Percentiles rank a stretch among this genome's conserved stretches.
Evolutionary conservation across 2,113 vertebrate genomes (phyloP).

Genomic region (Elephas maximus): DNA sequence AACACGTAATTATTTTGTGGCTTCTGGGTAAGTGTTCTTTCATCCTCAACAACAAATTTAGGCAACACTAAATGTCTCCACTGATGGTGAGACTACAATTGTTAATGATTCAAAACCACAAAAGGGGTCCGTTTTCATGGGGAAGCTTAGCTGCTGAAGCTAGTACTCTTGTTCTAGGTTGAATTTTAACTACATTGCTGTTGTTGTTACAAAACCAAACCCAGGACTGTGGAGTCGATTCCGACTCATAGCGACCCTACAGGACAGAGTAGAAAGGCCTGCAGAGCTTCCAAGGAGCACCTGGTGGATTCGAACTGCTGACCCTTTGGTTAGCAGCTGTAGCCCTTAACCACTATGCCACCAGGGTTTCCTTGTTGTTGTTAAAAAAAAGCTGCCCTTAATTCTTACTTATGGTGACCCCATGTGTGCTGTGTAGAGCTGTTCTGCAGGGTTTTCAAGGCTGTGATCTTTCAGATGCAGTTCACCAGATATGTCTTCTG

Average conservation of each 20-base stretch:
- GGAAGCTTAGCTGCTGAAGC: neutral
- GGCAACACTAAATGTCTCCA: neutral
- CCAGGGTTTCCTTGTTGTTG: too few relatives aligned
- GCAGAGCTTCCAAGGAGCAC: too few relatives aligned
- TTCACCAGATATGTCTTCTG: neutral
- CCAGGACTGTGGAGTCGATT: neutral
- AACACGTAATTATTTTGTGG: neutral
- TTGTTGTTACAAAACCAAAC: neutral
- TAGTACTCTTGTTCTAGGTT: neutral
- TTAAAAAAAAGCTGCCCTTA: too few relatives aligned
- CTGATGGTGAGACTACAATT: neutral
- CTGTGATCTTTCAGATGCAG: neutral
- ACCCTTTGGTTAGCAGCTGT: too few relatives aligned
- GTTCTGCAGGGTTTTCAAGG: neutral
- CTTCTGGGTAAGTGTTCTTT: neutral
- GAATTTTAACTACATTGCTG: neutral
- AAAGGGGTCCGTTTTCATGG: neutral
- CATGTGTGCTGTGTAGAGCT: neutral
- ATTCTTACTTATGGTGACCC: neutral
- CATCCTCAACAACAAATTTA: neutral
- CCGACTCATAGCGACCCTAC: neutral
- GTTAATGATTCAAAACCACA: neutral
- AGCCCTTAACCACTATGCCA: too few relatives aligned
- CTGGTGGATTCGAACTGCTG: too few relatives aligned
- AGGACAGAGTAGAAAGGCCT: too few relatives aligned